Evolutionary conservation across 2,113 vertebrate genomes (phyloP).

Genomic region (Panurus biarmicus): DNA sequence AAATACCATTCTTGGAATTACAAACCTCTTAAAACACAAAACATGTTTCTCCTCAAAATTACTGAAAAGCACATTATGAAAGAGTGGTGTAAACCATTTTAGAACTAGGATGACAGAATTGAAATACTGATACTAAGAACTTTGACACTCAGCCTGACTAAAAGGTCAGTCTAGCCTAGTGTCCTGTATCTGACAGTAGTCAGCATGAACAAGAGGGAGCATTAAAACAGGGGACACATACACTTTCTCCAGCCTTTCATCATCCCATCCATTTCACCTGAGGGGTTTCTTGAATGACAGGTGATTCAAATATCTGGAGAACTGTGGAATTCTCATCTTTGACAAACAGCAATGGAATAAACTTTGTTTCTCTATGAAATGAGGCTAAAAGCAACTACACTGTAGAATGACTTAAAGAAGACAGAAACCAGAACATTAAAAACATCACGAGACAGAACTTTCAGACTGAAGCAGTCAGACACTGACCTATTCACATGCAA

Average conservation of each 20-base stretch:
- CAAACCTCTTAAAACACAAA: not conserved
- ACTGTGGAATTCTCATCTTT: not conserved
- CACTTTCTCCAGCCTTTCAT: not conserved
- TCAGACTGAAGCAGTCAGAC: not conserved
- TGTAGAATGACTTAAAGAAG: not conserved
- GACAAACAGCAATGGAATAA: not conserved
- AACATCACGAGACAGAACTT: not conserved
- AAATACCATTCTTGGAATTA: not conserved
- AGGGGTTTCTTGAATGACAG: not conserved
- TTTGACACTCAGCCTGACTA: not conserved
- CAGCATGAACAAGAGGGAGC: not conserved
- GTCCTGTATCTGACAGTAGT: not conserved
- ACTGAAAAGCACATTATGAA: not conserved
- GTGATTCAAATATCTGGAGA: not conserved
- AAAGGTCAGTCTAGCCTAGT: not conserved
- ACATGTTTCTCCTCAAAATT: not conserved
- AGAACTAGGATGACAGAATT: not conserved
- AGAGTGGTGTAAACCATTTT: not conserved
- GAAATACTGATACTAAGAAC: not conserved
- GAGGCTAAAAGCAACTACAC: not conserved
- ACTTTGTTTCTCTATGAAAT: not conserved
- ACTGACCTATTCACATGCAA: not conserved
- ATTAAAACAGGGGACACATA: not conserved
- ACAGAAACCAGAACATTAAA: not conserved
- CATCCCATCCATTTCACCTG: not conserved